These are phyloP conservation scores for Hippocampus kuda DNA, from an alignment of 2,797 vertebrate genomes.

Conservation along the genomic window DNA sequence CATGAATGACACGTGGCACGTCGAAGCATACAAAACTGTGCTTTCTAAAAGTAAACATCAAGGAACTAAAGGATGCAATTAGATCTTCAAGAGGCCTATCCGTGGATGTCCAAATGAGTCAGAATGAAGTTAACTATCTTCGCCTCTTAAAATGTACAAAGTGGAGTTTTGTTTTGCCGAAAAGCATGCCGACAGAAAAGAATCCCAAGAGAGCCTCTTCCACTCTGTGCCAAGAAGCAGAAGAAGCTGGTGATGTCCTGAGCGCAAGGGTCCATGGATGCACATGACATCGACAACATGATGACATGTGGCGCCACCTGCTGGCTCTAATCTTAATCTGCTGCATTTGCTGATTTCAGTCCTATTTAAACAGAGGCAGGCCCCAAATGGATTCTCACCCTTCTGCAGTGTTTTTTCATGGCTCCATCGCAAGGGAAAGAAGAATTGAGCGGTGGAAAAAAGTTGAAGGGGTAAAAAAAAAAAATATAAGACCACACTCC, in stretches of 20 bases:
- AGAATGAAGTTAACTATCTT: background rate
- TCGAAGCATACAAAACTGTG: constrained; percentile 30
- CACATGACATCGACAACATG: background rate
- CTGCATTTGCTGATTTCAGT: background rate
- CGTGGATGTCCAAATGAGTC: background rate
- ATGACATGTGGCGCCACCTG: background rate
- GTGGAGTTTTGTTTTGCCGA: background rate
- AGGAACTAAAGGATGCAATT: background rate
- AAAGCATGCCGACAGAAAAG: background rate
- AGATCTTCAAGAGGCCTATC: background rate
- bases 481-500: constrained; percentile 9
- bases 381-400: background rate
- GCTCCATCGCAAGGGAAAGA: background rate
- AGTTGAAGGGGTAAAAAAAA: background rate
- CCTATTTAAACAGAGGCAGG: background rate
- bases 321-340: background rate
- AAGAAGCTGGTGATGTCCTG: background rate
- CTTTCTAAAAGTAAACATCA: constrained; percentile 17
- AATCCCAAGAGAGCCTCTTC: background rate
- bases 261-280: background rate
- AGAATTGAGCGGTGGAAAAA: background rate
- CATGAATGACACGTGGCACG: constrained; percentile 23
- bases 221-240: background rate
- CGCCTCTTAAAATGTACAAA: background rate
- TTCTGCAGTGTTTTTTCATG: background rate